These are phyloP conservation scores for Torymus texanus DNA, from an alignment of 2,888 invertebrate species.

Conservation along the genomic window DNA sequence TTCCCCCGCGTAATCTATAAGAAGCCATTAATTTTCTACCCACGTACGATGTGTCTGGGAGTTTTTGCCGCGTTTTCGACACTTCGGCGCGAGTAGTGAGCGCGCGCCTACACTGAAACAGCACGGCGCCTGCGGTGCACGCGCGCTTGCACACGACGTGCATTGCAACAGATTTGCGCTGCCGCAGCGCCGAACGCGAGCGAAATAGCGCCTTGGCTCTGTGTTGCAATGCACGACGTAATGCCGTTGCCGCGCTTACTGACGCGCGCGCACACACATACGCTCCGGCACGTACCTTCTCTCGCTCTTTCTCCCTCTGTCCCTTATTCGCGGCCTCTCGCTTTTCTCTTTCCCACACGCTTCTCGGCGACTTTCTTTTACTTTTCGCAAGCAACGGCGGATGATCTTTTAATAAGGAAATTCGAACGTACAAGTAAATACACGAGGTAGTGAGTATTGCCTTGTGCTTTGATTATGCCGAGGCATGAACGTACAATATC, in stretches of 20 bases:
- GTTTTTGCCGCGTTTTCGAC: constrained; percentile 59
- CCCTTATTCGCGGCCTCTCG: not conserved
- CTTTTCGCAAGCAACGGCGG: too few species aligned
- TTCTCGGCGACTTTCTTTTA: too few species aligned
- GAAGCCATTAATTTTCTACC: constrained; percentile 48
- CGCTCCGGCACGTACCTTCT: not conserved
- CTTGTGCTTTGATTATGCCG: too few species aligned
- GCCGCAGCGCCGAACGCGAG: constrained; percentile 4
- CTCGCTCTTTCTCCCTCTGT: not conserved
- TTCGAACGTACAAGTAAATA: too few species aligned
- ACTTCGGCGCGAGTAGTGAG: constrained; percentile 37
- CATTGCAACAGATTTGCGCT: constrained; percentile 38
- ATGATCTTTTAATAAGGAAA: too few species aligned
- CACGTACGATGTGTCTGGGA: constrained; percentile 40
- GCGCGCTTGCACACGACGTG: constrained; percentile 19
- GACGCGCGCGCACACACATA: not conserved
- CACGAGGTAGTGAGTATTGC: too few species aligned
- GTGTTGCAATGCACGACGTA: constrained; percentile 31
- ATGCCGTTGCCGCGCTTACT: not conserved
- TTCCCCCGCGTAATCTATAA: constrained; percentile 45
- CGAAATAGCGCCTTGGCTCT: not conserved
- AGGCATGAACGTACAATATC: too few species aligned
- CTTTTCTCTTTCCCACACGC: not conserved
- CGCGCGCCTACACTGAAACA: not conserved
- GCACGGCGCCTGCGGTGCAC: too few species aligned